A percentile compares a stretch with the other conserved stretches of the same genome.
Evolutionary conservation across 2,113 vertebrate genomes (phyloP).

Genomic region (Tragelaphus imberbis): DNA sequence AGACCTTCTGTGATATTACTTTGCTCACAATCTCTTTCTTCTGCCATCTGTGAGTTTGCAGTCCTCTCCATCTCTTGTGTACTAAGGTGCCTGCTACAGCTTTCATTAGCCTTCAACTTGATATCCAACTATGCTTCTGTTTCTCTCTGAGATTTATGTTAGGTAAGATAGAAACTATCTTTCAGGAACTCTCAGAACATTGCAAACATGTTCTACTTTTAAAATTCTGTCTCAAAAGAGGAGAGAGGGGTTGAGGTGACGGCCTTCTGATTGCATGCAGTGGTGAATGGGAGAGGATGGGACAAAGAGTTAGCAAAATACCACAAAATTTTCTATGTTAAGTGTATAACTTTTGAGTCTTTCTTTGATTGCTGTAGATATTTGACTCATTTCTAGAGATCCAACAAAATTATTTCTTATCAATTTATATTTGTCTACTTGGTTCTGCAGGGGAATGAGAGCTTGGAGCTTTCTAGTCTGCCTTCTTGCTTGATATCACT

Average conservation of each 20-base stretch:
- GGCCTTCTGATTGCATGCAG: neutral
- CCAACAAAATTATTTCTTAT: neutral
- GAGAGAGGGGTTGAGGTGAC: neutral
- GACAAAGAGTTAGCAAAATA: neutral
- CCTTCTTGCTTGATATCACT: neutral
- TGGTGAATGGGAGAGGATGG: neutral
- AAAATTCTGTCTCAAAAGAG: neutral
- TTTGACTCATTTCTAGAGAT: neutral
- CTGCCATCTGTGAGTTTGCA: neutral
- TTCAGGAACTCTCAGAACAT: neutral
- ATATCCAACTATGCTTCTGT: neutral
- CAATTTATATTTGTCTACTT: neutral
- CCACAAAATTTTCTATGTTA: neutral
- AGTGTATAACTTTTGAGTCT: neutral
- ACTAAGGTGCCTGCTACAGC: neutral
- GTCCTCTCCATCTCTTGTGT: neutral
- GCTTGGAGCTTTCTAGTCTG: neutral
- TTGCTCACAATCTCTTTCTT: neutral
- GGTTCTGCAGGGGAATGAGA: neutral
- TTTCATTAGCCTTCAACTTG: neutral
- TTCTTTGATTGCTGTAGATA: neutral
- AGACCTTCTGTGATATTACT: neutral
- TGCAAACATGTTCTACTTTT: neutral
- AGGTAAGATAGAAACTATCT: neutral
- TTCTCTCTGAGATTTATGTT: neutral